Conservation (phyloP, 2,113 vertebrate species). For the Glaucomys volans region DNA sequence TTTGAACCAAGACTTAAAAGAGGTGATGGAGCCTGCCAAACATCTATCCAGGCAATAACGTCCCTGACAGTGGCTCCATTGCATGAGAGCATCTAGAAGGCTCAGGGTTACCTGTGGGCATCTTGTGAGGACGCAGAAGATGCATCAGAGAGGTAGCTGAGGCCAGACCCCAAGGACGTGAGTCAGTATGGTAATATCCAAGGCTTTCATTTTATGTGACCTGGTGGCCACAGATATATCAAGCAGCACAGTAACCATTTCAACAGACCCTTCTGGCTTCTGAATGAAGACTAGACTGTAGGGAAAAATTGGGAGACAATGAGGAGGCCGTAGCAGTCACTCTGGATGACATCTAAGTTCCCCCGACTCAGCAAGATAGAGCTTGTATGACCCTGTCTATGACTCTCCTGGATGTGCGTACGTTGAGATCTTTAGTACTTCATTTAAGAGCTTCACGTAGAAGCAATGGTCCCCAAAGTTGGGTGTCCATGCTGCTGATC, state of each 20-base stretch:
- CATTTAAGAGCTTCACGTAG: not conserved
- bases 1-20: constrained; percentile 22
- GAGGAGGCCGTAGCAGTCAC: not conserved
- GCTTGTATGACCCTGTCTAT: not conserved
- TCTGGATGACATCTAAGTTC: too few species aligned
- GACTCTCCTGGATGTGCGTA: not conserved
- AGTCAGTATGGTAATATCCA: not conserved
- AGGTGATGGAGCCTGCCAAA: not conserved
- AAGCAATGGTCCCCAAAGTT: not conserved
- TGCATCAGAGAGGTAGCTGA: not conserved
- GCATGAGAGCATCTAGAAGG: not conserved
- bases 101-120: not conserved
- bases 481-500: not conserved
- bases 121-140: not conserved
- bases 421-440: not conserved
- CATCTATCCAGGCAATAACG: not conserved
- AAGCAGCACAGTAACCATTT: not conserved
- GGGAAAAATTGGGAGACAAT: not conserved
- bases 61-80: not conserved
- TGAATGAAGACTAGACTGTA: not conserved
- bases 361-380: not conserved
- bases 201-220: not conserved
- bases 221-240: too few species aligned
- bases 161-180: not conserved
- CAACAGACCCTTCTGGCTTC: not conserved